Evolutionary conservation across 92 coral and sea anemone species (phyloP).

Genomic region (Parazoanthus swiftii): DNA sequence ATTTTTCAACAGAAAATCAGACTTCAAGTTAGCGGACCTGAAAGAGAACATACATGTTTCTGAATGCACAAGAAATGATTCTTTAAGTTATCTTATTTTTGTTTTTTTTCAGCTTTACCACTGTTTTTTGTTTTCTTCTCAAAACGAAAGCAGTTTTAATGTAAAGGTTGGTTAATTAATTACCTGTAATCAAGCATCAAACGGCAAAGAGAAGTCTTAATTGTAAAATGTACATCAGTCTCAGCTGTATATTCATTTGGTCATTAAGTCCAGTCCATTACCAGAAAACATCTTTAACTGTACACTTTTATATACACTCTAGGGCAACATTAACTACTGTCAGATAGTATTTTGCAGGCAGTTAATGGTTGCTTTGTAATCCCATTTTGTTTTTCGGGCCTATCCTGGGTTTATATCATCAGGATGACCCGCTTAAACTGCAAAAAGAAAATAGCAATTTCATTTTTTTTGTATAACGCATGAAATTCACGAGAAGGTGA

Average conservation of each 20-base stretch:
- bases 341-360: neutral
- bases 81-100: no score
- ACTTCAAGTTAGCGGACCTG: no score
- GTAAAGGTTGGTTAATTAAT: no score
- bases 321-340: neutral
- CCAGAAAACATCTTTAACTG: neutral
- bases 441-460: neutral
- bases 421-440: neutral
- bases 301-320: neutral
- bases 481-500: neutral
- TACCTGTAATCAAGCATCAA: no score
- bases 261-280: neutral
- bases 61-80: no score
- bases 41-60: no score
- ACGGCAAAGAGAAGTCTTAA: neutral
- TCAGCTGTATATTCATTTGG: neutral
- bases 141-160: no score
- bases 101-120: no score
- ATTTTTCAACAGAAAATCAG: no score
- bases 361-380: neutral
- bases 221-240: neutral
- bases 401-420: neutral
- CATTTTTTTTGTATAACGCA: neutral
- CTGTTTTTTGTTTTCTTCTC: no score
- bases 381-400: neutral